These are phyloP conservation scores for Corythornis madagascariensis DNA, from an alignment of 2,113 vertebrate species.

Conservation along the genomic window DNA sequence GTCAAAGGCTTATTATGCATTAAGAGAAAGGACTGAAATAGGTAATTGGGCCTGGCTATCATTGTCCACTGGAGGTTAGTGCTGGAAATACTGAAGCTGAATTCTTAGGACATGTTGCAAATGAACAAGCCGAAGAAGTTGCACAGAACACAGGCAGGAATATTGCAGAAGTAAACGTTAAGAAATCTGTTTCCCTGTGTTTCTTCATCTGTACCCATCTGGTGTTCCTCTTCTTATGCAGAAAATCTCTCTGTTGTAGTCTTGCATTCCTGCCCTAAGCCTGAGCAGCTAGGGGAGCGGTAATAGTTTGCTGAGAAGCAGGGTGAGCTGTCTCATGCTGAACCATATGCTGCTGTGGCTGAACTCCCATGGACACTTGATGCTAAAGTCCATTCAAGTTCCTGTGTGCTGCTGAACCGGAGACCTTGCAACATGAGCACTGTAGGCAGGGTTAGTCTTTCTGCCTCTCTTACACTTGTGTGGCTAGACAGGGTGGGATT, in stretches of 20 bases:
- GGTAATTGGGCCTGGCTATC: neutral
- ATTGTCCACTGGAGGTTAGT: neutral
- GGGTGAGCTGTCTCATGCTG: neutral
- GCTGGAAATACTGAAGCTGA: neutral
- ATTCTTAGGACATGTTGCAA: neutral
- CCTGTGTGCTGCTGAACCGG: neutral
- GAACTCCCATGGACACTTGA: accelerated
- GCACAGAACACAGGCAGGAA: neutral
- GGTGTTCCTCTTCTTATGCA: neutral
- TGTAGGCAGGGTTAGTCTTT: neutral
- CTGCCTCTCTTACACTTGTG: neutral
- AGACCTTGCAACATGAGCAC: accelerated
- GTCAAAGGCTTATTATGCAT: neutral
- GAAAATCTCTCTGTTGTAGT: accelerated
- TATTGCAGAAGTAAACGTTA: neutral
- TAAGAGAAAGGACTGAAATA: neutral
- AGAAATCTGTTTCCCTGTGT: neutral
- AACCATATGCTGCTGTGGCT: neutral
- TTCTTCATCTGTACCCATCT: neutral
- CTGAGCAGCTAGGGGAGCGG: neutral
- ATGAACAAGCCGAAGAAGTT: neutral
- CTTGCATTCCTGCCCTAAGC: neutral
- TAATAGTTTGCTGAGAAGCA: neutral
- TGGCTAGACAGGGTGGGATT: neutral
- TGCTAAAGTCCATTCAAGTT: neutral